These are phyloP conservation scores for Panulirus ornatus DNA, from an alignment of 1,140 invertebrate species.

Conservation along the genomic window DNA sequence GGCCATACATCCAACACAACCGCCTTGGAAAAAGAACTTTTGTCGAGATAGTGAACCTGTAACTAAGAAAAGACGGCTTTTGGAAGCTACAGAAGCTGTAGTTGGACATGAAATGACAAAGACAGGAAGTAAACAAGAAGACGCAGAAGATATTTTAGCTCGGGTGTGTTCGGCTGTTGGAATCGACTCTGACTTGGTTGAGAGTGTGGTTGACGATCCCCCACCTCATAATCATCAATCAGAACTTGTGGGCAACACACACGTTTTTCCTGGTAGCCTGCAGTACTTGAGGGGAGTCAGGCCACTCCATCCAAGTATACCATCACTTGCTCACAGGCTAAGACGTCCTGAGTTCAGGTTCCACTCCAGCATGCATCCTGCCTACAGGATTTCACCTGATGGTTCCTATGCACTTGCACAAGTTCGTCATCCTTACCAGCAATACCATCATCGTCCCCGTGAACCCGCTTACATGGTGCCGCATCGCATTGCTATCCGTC, in stretches of 20 bases:
- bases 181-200: slow-evolving; percentile 49
- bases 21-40: not conserved
- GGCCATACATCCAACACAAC: not conserved
- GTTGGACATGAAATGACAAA: not conserved
- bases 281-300: slow-evolving; percentile 22
- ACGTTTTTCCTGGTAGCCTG: not conserved
- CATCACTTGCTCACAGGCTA: slow-evolving; percentile 1
- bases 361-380: slow-evolving; percentile 10
- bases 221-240: not conserved
- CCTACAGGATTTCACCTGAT: not conserved
- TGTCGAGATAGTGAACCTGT: slow-evolving; percentile 38
- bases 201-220: slow-evolving; percentile 35
- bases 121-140: not conserved
- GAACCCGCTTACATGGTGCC: slow-evolving; percentile 8
- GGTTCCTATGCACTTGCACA: slow-evolving; percentile 25
- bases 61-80: slow-evolving; percentile 41
- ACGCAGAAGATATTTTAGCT: slow-evolving; percentile 41
- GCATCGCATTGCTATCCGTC: slow-evolving; percentile 2
- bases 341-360: slow-evolving; percentile 1
- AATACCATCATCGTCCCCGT: slow-evolving; percentile 3
- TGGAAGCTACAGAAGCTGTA: slow-evolving; percentile 26
- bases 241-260: not conserved
- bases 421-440: slow-evolving; percentile 13
- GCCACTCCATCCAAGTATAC: not conserved
- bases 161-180: slow-evolving; percentile 36